Evolutionary conservation across 2,113 vertebrate species (phyloP), one percentile per base, ranked within the genome.

Genomic region (Glaucomys volans): DNA sequence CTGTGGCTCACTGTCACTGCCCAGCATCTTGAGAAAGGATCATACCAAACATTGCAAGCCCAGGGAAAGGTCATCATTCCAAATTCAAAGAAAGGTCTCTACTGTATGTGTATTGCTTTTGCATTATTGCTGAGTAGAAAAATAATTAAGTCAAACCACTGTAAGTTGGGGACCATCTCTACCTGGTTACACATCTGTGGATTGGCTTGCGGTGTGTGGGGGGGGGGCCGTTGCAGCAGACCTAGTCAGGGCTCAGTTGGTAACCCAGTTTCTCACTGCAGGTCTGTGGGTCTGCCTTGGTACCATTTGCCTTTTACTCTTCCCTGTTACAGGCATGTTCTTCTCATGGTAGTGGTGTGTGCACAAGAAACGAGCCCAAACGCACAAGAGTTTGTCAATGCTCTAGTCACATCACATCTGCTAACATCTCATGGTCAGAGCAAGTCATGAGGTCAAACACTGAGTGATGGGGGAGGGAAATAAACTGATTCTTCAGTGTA

Each of bases 161-260:
- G 4, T 37, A 32, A 22, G 18, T 14, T 20, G 35, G 26, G 22
- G 26, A 0, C 11, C 40, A 24, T 44, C 35, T 71, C 9, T 42
- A 5, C 0, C 3, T 22, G 32, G 35, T 37, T 47, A 24, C 7
- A 7, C 2, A 5, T 42, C 3, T n/a, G 75, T 59, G 20, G 24
- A 3, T 20, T 32, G 57, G 35, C 28, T n/a, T n/a, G n/a, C n/a
- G n/a, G n/a, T n/a, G n/a, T n/a, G n/a, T 52, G 50, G n/a, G 20
- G 9, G 24, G 30, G 3, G 8, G 59, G 16, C n/a, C n/a, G 17
- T 3, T 54, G 44, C 8, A 24, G 66, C 59, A 17, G 24, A 10
- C 72, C 37, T 16, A n/a, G 57, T 5, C 1, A 4, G 40, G n/a
- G 4, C 52, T 76, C 50, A 5, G 30, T 8, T 83, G 50, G n/a